Evolutionary conservation across 2,888 invertebrate species (phyloP), one percentile per base, ranked within the genome.

Genomic region (Metalampra italica): DNA sequence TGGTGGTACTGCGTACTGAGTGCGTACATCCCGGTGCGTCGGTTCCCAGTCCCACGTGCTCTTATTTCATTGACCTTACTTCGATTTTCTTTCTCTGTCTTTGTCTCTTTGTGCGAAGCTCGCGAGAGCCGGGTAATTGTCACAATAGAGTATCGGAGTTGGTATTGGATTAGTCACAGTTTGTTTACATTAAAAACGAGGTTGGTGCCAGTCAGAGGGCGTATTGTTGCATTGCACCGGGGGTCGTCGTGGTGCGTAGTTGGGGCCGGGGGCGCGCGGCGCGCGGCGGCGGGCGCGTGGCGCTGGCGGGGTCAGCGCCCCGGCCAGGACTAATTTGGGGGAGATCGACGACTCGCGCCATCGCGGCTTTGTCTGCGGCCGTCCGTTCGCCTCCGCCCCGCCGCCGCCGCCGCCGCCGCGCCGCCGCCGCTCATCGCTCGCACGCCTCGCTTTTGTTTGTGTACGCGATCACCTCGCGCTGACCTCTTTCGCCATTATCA

Each of bases 291-390:
- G 69, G 64, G 70, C 71, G 72, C 72, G 75, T 64, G 71, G 62
- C 54, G 32, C 32, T 8, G n/a, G 55, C 56, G 57, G 75, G 88
- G 87, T 86, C 87, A 87, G 76, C 85, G 87, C 82, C 86, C 87
- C 71, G 78, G 79, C 79, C 87, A 86, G 86, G 86, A 88, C 87
- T 89, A 89, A 89, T 88, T 89, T 79, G 86, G 89, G 82, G 89
- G 83, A 85, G 87, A 86, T 81, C 87, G 85, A 75, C 87, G 88
- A 83, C 85, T 84, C 76, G 75, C 71, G 70, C 60, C 70, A 12
- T 64, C 72, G 75, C 67, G 71, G 80, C 87, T 85, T 87, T 87
- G 88, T 87, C 86, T 82, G 81, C 76, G 71, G 71, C 65, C 72
- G 70, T 60, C 71, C 68, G 63, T 68, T 60, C 72, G 70, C 60